A percentile compares a stretch with the other conserved stretches of the same genome.
These are phyloP conservation scores for Ypsolopha scabrella DNA, from an alignment of 2,888 invertebrate genomes.

Conservation along the genomic window DNA sequence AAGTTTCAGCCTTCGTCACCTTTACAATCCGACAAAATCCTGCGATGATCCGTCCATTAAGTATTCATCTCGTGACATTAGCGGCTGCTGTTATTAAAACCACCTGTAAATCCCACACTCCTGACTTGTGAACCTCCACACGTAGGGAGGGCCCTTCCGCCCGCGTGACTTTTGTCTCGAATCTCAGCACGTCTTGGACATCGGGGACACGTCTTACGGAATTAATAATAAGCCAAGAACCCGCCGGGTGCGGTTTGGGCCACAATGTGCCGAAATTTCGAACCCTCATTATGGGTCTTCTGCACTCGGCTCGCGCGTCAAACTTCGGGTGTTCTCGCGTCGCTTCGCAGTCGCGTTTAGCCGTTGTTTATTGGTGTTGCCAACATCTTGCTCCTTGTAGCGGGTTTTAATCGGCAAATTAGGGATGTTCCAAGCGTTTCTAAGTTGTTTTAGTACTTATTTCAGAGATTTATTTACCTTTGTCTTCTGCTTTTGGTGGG, in stretches of 20 bases:
- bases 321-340: conserved; percentile 45
- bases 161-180: conserved; percentile 67
- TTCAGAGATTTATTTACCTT: not conserved
- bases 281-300: conserved; percentile 66
- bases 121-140: conserved; percentile 50
- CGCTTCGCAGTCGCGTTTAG: conserved; percentile 42
- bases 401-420: conserved; percentile 61
- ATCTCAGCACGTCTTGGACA: conserved; percentile 71
- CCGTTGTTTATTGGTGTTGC: conserved; percentile 63
- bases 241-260: conserved; percentile 58
- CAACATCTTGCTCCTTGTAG: conserved; percentile 54
- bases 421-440: conserved; percentile 47
- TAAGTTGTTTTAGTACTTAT: not conserved
- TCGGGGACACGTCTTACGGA: conserved; percentile 71
- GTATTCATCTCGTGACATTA: conserved; percentile 69
- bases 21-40: conserved; percentile 11
- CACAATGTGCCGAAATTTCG: conserved; percentile 67
- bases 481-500: no score
- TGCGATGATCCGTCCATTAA: conserved; percentile 59
- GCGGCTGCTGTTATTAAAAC: conserved; percentile 66
- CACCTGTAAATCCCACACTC: conserved; percentile 62
- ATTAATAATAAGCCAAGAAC: conserved; percentile 71
- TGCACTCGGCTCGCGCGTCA: conserved; percentile 61
- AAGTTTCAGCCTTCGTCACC: no score
- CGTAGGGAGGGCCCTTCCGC: conserved; percentile 55